A percentile compares a stretch with the other conserved stretches of the same genome.
Evolutionary conservation across 2,113 vertebrate species (phyloP).

Genomic region (Syngnathoides biaculeatus): DNA sequence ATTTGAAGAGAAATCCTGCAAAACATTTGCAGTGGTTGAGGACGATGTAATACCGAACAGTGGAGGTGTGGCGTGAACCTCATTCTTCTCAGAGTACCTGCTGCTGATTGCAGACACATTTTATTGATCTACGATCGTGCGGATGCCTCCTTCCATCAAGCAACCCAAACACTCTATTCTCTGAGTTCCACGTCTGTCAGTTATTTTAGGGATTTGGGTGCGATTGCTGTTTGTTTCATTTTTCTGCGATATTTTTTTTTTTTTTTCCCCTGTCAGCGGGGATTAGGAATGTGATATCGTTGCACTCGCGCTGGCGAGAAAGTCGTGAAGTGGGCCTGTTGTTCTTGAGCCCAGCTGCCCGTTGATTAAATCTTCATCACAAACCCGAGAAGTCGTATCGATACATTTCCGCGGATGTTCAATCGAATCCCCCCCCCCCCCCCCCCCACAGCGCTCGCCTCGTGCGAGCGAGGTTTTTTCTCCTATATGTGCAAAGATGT

Average conservation of each 20-base stretch:
- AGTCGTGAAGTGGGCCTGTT: conserved; percentile 46
- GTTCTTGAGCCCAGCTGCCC: conserved; percentile 38
- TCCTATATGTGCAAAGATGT: not conserved
- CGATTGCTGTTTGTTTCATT: conserved; percentile 13
- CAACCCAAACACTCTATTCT: too few relatives aligned
- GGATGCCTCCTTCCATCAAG: too few relatives aligned
- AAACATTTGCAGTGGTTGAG: too few relatives aligned
- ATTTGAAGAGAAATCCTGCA: too few relatives aligned
- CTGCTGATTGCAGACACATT: too few relatives aligned
- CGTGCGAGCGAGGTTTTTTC: not conserved
- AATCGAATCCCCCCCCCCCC: not conserved
- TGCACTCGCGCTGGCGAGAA: conserved; percentile 28
- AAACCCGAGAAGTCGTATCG: not conserved
- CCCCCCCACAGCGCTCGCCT: not conserved
- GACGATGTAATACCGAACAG: too few relatives aligned
- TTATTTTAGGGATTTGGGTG: conserved; percentile 11
- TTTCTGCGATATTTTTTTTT: conserved; percentile 31
- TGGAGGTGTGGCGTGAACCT: too few relatives aligned
- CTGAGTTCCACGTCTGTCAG: not conserved
- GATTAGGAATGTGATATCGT: conserved; percentile 51
- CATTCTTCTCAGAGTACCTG: too few relatives aligned
- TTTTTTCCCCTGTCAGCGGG: conserved; percentile 41
- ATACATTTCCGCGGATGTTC: not conserved
- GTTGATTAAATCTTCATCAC: conserved; percentile 9
- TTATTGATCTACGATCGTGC: too few relatives aligned